A percentile compares a stretch with the other conserved stretches of the same genome.
Evolutionary conservation across 2,888 invertebrate species (phyloP).

Genomic region (Aplocera efformata): DNA sequence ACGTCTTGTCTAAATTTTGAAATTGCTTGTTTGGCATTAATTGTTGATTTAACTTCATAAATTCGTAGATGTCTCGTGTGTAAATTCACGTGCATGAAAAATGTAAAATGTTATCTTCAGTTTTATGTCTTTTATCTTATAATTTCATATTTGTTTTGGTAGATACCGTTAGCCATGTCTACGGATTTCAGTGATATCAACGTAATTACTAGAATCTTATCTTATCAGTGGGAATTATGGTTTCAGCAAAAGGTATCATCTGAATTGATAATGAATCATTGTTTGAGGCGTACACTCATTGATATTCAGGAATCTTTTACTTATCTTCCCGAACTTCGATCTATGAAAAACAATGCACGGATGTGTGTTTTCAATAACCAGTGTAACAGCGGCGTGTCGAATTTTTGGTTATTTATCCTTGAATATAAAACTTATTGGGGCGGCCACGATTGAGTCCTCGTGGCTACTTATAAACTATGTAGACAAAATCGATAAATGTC

Average conservation of each 20-base stretch:
- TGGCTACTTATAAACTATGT: no score
- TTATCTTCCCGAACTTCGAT: neutral
- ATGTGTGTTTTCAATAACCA: neutral
- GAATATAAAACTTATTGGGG: conserved; percentile 15
- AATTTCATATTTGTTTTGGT: conserved; percentile 43
- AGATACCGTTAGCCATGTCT: conserved; percentile 31
- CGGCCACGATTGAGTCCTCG: no score
- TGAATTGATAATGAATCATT: conserved; percentile 17
- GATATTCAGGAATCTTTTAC: neutral
- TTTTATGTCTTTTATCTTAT: conserved; percentile 8
- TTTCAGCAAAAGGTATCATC: conserved; percentile 13
- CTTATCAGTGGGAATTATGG: conserved; percentile 14
- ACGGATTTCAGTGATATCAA: conserved; percentile 34
- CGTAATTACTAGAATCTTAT: conserved; percentile 24
- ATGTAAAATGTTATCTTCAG: conserved; percentile 23
- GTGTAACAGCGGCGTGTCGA: conserved; percentile 6
- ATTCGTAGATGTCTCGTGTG: neutral
- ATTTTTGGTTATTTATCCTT: conserved; percentile 16
- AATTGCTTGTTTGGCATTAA: no score
- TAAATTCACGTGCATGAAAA: conserved; percentile 26
- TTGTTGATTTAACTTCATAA: no score
- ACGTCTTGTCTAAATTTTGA: no score
- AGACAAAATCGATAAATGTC: no score
- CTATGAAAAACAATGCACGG: no score
- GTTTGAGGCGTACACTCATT: conserved; percentile 1